Percentiles rank a stretch among this genome's conserved stretches.
Conservation (phyloP, 2,113 vertebrate genomes). For the Bubalus kerabau region DNA sequence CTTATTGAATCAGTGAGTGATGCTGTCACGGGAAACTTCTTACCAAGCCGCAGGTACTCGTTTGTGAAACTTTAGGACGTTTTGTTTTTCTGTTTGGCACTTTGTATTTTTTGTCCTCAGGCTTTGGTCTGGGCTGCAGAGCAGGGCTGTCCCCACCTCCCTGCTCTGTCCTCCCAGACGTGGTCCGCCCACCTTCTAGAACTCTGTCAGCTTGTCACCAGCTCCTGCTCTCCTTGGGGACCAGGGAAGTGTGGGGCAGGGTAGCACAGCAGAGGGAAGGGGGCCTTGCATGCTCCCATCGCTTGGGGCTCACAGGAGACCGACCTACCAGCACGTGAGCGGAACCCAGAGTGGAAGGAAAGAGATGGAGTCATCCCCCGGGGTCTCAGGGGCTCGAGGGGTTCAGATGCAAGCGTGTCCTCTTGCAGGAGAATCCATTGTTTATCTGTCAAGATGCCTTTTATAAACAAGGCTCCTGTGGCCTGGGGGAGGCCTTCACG, state of each 20-base stretch:
- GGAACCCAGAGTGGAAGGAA: background rate
- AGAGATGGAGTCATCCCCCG: accelerated
- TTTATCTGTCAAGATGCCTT: background rate
- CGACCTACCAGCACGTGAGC: background rate
- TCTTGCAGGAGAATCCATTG: background rate
- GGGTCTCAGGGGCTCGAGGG: background rate
- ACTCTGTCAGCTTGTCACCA: background rate
- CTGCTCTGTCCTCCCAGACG: accelerated
- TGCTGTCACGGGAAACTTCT: background rate
- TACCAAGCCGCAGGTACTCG: background rate
- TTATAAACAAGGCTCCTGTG: background rate
- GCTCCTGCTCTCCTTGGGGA: background rate
- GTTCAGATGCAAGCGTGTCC: background rate
- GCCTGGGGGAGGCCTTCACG: background rate
- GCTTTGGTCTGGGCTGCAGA: background rate
- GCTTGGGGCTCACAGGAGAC: background rate
- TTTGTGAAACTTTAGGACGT: background rate
- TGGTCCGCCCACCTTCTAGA: background rate
- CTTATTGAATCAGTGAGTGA: background rate
- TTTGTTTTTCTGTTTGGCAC: background rate
- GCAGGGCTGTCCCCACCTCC: background rate
- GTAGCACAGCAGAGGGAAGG: background rate
- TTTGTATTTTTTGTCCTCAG: background rate
- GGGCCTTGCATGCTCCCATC: too few species aligned
- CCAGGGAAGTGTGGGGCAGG: background rate